Evolutionary conservation across 2,113 vertebrate genomes (phyloP).

Genomic region (Eudorcas thomsonii): DNA sequence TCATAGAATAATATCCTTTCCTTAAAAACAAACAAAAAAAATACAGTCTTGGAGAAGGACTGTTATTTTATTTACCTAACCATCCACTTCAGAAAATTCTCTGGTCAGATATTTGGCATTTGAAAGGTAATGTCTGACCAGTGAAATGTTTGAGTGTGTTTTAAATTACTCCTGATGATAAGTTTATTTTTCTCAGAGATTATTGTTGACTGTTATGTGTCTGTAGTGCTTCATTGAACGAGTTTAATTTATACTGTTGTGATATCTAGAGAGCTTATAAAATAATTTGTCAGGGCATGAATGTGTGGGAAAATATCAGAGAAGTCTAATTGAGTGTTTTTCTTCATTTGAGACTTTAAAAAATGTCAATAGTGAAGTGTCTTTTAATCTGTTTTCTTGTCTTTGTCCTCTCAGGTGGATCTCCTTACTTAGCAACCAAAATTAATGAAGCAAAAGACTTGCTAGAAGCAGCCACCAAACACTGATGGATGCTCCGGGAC

Average conservation of each 20-base stretch:
- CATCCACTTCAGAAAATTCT: background rate
- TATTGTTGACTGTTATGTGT: constrained; percentile 51
- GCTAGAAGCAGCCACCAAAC: constrained; percentile 83
- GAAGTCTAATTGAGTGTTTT: constrained; percentile 36
- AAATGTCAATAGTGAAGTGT: background rate
- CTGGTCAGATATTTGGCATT: background rate
- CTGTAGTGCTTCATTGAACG: constrained; percentile 42
- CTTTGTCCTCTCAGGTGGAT: constrained; percentile 85
- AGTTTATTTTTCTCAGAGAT: constrained; percentile 40
- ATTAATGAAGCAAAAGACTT: constrained; percentile 92
- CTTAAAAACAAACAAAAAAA: background rate
- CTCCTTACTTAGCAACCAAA: constrained; percentile 89
- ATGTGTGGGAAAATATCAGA: constrained; percentile 39
- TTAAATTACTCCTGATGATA: background rate
- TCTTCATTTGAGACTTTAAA: background rate
- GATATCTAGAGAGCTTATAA: constrained; percentile 19
- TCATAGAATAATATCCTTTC: background rate
- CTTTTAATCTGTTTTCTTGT: constrained; percentile 53
- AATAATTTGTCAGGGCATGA: constrained; percentile 15
- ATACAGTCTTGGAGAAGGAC: background rate
- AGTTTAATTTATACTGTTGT: constrained; percentile 54
- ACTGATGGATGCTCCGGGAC: constrained; percentile 74
- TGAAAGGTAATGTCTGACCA: background rate
- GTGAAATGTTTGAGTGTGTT: background rate
- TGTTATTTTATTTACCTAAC: constrained; percentile 15